These are phyloP conservation scores for Cyrtonyx montezumae DNA, from an alignment of 2,113 vertebrate genomes.

Conservation along the genomic window DNA sequence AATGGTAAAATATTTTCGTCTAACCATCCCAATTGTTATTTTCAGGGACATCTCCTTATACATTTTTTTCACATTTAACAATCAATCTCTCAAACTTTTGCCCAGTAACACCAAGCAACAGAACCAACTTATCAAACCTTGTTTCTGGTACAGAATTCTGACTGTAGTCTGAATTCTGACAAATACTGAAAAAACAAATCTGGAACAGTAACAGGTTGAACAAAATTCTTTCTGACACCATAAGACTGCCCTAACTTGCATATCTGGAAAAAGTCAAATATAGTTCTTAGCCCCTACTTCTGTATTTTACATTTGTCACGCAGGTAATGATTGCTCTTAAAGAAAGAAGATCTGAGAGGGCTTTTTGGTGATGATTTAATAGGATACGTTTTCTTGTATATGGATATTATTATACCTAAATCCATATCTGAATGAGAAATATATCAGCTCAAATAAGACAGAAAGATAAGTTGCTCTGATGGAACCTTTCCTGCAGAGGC, in stretches of 20 bases:
- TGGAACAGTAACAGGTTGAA: conserved; percentile 15
- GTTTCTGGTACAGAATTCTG: background rate
- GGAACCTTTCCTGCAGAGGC: background rate
- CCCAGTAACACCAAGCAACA: background rate
- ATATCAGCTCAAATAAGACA: background rate
- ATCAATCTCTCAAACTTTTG: background rate
- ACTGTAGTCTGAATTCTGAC: background rate
- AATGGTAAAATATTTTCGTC: background rate
- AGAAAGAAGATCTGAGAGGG: background rate
- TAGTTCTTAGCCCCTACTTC: background rate
- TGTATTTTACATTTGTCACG: background rate
- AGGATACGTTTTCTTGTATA: background rate
- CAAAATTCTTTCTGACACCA: background rate
- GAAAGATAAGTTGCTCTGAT: background rate
- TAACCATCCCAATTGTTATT: background rate
- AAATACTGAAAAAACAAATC: background rate
- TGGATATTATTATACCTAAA: background rate
- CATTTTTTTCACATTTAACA: background rate
- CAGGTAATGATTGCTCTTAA: background rate
- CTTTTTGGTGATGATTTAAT: background rate
- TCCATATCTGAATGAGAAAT: background rate
- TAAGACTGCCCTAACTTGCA: background rate
- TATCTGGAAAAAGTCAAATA: background rate
- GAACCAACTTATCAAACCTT: background rate
- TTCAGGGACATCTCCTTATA: background rate